A percentile compares a stretch with the other conserved stretches of the same genome.
Conservation (phyloP, 2,888 invertebrate species). For the Sminthurinus aureus region DNA sequence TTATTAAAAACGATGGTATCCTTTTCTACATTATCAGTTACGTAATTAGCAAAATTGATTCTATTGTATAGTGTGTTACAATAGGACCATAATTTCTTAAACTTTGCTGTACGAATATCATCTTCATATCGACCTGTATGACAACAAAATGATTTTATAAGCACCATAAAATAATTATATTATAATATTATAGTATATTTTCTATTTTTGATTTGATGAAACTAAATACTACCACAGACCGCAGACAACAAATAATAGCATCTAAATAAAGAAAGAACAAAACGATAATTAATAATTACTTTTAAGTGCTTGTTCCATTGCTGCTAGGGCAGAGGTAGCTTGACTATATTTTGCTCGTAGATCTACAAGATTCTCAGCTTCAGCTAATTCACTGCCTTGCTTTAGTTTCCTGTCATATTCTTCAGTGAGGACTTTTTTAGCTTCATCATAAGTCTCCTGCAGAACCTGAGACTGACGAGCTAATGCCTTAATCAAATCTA, state of each 20-base stretch:
- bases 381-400: constrained; percentile 38
- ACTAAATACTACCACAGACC: too few species aligned
- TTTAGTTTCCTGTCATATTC: constrained; percentile 52
- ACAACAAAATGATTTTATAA: not conserved
- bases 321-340: constrained; percentile 52
- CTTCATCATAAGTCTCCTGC: constrained; percentile 48
- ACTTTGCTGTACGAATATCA: constrained; percentile 46
- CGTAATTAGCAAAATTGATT: constrained; percentile 45
- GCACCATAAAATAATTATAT: not conserved
- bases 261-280: too few species aligned
- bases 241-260: too few species aligned
- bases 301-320: constrained; percentile 53
- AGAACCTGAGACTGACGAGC: constrained; percentile 47
- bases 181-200: too few species aligned
- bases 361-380: constrained; percentile 54
- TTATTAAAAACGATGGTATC: constrained; percentile 36
- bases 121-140: constrained; percentile 43
- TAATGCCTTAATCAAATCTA: constrained; percentile 43
- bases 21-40: constrained; percentile 15
- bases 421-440: constrained; percentile 40
- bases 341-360: constrained; percentile 51
- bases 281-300: constrained; percentile 39
- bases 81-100: constrained; percentile 51
- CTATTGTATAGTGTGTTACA: constrained; percentile 48
- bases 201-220: too few species aligned